Conservation (phyloP, 2,113 vertebrate genomes). For the Apteryx owenii region DNA sequence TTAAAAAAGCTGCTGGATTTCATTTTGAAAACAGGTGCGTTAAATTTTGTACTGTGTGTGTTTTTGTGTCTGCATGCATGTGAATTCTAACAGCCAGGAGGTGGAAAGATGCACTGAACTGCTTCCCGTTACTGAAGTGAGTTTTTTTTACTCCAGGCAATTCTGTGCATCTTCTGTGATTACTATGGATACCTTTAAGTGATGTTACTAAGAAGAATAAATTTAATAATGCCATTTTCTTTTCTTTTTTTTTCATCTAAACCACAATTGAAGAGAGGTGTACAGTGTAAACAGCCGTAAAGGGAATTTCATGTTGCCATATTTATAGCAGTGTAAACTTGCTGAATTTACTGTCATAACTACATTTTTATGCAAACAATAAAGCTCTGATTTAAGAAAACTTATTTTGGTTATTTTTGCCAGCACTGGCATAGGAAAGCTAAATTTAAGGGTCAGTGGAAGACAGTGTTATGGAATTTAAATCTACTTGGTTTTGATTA, state of each 20-base stretch:
- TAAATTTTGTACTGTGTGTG: background rate
- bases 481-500: background rate
- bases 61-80: background rate
- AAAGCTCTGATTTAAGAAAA: background rate
- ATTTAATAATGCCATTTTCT: fast-evolving
- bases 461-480: background rate
- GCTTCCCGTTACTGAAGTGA: background rate
- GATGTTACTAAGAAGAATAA: background rate
- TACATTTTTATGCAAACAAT: background rate
- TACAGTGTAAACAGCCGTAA: background rate
- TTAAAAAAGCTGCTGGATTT: slow-evolving; percentile 95
- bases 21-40: slow-evolving; percentile 93
- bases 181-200: background rate
- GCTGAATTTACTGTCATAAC: background rate
- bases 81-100: background rate
- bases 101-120: background rate
- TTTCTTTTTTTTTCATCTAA: background rate
- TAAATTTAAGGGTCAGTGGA: background rate
- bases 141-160: background rate
- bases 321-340: background rate
- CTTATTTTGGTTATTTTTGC: background rate
- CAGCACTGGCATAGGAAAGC: background rate
- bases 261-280: background rate
- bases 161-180: background rate
- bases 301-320: background rate